Evolutionary conservation across 1,140 invertebrate species (phyloP).

Genomic region (Dendroctonus ponderosae): DNA sequence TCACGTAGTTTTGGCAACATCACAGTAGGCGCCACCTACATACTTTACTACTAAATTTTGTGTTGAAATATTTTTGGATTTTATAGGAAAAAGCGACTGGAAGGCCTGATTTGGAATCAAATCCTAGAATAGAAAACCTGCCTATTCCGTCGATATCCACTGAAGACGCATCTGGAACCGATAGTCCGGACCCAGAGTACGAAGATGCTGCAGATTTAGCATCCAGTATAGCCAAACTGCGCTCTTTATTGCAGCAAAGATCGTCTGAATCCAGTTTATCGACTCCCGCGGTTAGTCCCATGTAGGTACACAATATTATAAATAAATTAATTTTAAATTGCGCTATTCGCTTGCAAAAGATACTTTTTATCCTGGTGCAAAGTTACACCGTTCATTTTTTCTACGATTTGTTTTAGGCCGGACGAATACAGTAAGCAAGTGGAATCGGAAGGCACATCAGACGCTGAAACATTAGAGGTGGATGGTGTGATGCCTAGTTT

Average conservation of each 20-base stretch:
- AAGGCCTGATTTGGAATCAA: neutral
- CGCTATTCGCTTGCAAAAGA: too few relatives aligned
- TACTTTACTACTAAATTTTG: too few relatives aligned
- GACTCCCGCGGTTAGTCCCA: constrained; percentile 48
- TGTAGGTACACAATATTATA: constrained; percentile 40
- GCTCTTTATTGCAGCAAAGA: constrained; percentile 65
- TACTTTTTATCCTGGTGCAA: neutral
- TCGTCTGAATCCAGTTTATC: constrained; percentile 52
- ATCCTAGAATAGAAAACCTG: constrained; percentile 15
- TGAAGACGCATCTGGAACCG: constrained; percentile 34
- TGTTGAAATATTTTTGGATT: neutral
- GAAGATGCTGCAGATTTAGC: constrained; percentile 72
- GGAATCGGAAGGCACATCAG: constrained; percentile 30
- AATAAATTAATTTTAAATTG: too few relatives aligned
- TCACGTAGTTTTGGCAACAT: too few relatives aligned
- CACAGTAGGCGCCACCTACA: neutral
- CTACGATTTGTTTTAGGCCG: constrained; percentile 35
- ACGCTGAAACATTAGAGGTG: constrained; percentile 33
- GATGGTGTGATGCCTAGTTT: constrained; percentile 48
- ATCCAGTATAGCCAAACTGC: constrained; percentile 68
- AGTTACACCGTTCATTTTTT: neutral
- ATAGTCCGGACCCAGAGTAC: constrained; percentile 63
- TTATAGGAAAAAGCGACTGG: constrained; percentile 27
- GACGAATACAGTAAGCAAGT: constrained; percentile 36
- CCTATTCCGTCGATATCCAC: constrained; percentile 37